These are phyloP conservation scores for Cossypha caffra DNA, from an alignment of 2,797 vertebrate genomes.

Conservation along the genomic window DNA sequence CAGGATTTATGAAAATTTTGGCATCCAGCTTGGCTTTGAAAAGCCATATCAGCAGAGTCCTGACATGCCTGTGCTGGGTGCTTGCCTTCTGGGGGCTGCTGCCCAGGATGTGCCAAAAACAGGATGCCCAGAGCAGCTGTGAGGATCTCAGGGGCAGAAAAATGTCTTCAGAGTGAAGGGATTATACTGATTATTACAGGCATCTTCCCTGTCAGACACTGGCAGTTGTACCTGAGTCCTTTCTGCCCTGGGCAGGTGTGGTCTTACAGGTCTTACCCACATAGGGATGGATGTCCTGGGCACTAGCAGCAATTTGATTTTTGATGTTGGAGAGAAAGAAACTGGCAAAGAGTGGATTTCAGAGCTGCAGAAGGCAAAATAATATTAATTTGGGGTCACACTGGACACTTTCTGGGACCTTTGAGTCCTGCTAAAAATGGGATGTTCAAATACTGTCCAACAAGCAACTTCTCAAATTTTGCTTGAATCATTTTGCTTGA, in stretches of 20 bases:
- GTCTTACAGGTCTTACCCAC: fast-evolving
- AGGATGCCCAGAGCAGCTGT: neutral
- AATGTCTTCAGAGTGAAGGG: neutral
- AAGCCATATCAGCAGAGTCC: neutral
- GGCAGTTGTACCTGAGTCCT: fast-evolving
- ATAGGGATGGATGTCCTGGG: neutral
- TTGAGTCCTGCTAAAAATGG: neutral
- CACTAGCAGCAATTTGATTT: neutral
- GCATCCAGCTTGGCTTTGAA: neutral
- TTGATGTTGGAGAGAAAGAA: neutral
- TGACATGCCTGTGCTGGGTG: neutral
- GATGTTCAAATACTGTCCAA: neutral
- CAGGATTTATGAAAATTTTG: neutral
- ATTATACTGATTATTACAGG: neutral
- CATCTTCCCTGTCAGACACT: neutral
- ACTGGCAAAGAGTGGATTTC: neutral
- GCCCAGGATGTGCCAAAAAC: neutral
- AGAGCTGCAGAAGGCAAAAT: neutral
- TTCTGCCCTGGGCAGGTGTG: neutral
- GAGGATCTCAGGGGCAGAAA: neutral
- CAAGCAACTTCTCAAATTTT: neutral
- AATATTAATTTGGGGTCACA: neutral
- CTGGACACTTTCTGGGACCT: neutral
- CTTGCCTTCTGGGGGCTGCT: neutral
- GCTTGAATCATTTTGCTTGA: neutral